Evolutionary conservation across 2,113 vertebrate genomes (phyloP).

Genomic region (Corythornis cristatus): DNA sequence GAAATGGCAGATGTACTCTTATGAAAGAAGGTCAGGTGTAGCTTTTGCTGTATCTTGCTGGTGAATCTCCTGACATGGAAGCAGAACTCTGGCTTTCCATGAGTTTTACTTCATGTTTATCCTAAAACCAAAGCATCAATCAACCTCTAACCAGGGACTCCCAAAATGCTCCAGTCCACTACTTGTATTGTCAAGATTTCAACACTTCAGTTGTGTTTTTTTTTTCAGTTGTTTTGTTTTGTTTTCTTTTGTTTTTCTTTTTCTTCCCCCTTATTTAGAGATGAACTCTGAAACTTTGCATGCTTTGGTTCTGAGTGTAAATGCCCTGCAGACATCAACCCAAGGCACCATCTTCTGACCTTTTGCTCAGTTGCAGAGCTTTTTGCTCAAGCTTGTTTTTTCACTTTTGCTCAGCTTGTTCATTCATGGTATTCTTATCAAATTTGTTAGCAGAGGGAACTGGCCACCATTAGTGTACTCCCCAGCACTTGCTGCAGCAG

Average conservation of each 20-base stretch:
- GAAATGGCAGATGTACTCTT: neutral
- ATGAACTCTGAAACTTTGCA: slow-evolving; percentile 10
- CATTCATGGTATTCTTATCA: neutral
- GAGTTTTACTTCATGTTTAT: neutral
- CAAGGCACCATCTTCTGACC: neutral
- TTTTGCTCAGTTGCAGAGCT: neutral
- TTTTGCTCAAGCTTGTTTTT: too few species aligned
- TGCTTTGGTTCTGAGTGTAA: slow-evolving; percentile 4
- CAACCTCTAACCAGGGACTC: neutral
- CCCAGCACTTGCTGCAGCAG: neutral
- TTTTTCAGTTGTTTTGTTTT: neutral
- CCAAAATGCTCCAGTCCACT: neutral
- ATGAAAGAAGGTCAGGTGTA: neutral
- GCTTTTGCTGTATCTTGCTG: neutral
- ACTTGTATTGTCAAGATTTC: neutral
- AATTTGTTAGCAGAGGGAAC: neutral
- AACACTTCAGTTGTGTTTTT: neutral
- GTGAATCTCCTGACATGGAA: neutral
- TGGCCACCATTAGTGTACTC: neutral
- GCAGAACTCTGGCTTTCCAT: neutral
- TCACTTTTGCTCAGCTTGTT: neutral
- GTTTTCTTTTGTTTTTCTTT: neutral
- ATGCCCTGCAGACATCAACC: neutral
- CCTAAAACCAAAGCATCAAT: neutral
- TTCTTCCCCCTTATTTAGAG: neutral